phyloP scores from a whole-genome alignment of 2,888 invertebrate genomes.

The Sesia bembeciformis region DNA sequence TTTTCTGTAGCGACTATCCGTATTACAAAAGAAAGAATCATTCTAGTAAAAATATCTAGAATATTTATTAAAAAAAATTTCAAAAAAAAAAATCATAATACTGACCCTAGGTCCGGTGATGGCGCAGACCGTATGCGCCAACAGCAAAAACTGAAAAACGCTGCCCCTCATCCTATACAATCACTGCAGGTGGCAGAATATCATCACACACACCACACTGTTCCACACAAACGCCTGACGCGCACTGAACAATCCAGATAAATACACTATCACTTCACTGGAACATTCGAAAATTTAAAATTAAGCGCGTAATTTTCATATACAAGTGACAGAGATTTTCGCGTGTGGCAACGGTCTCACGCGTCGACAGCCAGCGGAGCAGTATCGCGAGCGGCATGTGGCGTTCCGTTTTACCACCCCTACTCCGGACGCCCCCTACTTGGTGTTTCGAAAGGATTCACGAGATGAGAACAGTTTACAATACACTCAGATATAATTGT shows the following conservation, averaged over 20 bases:
- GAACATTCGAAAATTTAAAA: constrained; percentile 5
- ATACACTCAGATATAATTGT: constrained; percentile 28
- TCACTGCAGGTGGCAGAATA: constrained; percentile 57
- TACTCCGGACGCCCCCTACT: constrained; percentile 60
- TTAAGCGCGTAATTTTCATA: constrained; percentile 5
- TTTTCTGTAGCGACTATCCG: no score
- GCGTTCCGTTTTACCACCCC: constrained; percentile 67
- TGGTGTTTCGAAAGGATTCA: constrained; percentile 62
- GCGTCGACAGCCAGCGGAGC: constrained; percentile 42
- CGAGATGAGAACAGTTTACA: constrained; percentile 37
- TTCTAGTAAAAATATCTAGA: no score
- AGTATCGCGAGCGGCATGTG: constrained; percentile 49
- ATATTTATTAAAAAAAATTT: not conserved
- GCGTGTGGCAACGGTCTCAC: constrained; percentile 38
- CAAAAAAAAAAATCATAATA: constrained; percentile 9
- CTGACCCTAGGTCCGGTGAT: constrained; percentile 67
- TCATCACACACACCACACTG: constrained; percentile 59
- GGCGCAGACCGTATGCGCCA: constrained; percentile 66
- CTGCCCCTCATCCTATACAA: constrained; percentile 65
- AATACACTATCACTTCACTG: constrained; percentile 4
- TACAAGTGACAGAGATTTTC: constrained; percentile 11
- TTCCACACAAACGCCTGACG: constrained; percentile 22
- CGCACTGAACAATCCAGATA: constrained; percentile 21
- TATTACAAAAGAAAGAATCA: no score
- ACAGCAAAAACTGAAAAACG: constrained; percentile 51